Percentiles rank a stretch among this genome's conserved stretches.
These are phyloP conservation scores for Clistopyga incitator DNA, from an alignment of 2,888 invertebrate species.

Conservation along the genomic window DNA sequence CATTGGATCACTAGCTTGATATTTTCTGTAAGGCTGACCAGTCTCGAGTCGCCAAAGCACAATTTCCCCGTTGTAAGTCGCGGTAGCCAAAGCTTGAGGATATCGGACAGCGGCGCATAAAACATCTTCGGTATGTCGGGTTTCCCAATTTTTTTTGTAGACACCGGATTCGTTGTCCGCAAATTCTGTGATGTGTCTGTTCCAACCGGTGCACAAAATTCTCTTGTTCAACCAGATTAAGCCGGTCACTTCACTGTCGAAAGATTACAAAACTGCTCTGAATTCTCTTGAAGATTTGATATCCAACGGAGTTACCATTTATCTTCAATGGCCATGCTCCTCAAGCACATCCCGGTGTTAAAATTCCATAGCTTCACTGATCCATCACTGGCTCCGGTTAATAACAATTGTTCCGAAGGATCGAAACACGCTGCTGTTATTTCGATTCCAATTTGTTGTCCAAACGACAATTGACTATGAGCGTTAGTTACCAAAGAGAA, in stretches of 20 bases:
- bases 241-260: conserved; percentile 85
- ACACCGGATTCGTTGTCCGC: conserved; percentile 86
- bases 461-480: conserved; percentile 89
- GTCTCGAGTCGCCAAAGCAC: conserved; percentile 94
- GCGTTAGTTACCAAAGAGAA: conserved; percentile 89
- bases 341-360: conserved; percentile 90
- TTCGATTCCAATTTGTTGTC: conserved; percentile 89
- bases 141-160: conserved; percentile 90
- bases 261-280: background rate
- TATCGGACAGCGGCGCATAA: conserved; percentile 88
- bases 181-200: conserved; percentile 90
- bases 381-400: conserved; percentile 93
- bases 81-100: conserved; percentile 89
- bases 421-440: conserved; percentile 93
- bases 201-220: conserved; percentile 93
- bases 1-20: conserved; percentile 81
- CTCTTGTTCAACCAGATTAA: conserved; percentile 85
- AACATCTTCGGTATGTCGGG: conserved; percentile 91
- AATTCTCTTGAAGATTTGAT: conserved; percentile 69
- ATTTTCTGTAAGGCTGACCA: conserved; percentile 88
- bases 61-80: conserved; percentile 92
- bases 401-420: conserved; percentile 89
- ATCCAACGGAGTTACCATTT: conserved; percentile 84
- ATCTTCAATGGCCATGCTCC: conserved; percentile 88
- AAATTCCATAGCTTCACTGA: conserved; percentile 94